These are phyloP conservation scores for Himalopsyche japonica DNA, from an alignment of 2,888 invertebrate species.

Conservation along the genomic window DNA sequence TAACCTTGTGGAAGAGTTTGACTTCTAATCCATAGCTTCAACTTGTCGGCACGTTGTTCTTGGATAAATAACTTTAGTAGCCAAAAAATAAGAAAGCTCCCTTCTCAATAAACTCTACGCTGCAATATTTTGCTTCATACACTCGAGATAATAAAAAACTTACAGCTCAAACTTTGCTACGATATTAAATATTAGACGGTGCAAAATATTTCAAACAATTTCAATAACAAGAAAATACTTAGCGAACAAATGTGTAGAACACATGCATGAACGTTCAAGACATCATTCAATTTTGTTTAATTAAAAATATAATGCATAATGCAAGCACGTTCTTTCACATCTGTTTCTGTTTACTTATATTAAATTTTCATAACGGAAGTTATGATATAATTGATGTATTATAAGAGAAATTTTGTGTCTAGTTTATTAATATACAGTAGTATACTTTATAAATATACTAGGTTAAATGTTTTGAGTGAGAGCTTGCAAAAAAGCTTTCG, in stretches of 20 bases:
- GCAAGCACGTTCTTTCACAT: too few species aligned
- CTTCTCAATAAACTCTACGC: background rate
- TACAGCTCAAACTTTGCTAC: background rate
- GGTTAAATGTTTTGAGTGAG: too few species aligned
- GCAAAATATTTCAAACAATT: background rate
- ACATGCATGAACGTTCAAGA: background rate
- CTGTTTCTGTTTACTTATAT: too few species aligned
- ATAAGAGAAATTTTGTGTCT: too few species aligned
- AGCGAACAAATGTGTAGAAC: background rate
- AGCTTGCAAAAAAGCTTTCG: too few species aligned
- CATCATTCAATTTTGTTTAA: too few species aligned
- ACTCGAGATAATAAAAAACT: background rate
- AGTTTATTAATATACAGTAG: too few species aligned
- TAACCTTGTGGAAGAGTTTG: slow-evolving; percentile 1
- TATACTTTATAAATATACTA: too few species aligned
- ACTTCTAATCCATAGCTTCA: slow-evolving; percentile 18
- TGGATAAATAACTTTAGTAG: slow-evolving; percentile 8
- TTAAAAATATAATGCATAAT: too few species aligned
- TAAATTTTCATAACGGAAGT: too few species aligned
- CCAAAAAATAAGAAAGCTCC: background rate
- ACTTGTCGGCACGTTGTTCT: slow-evolving; percentile 13
- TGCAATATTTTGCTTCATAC: background rate
- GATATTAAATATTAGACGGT: background rate
- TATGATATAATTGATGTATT: too few species aligned
- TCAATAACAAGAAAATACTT: background rate